Evolutionary conservation across 1,140 invertebrate genomes (phyloP).

Genomic region (Trichoplusia ni): DNA sequence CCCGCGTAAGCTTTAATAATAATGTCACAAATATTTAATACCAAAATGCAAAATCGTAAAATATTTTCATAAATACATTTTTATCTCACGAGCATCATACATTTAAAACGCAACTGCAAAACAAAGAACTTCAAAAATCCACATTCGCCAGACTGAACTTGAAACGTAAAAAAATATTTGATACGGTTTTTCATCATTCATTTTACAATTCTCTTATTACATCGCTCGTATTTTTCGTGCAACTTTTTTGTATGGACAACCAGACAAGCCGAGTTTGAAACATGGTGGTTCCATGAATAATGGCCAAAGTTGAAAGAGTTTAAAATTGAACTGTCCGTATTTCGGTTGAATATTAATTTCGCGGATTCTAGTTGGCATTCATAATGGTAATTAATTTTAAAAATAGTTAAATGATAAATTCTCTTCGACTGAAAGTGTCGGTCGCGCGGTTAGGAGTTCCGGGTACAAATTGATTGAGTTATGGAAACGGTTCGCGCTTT

Average conservation of each 20-base stretch:
- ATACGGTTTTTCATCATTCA: constrained; percentile 20
- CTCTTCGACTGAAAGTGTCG: not conserved
- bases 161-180: not conserved
- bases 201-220: constrained; percentile 30
- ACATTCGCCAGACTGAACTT: not conserved
- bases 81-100: no score
- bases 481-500: not conserved
- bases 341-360: constrained; percentile 57
- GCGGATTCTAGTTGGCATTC: constrained; percentile 47
- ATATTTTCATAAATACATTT: no score
- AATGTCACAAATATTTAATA: no score
- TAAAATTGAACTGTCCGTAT: constrained; percentile 62
- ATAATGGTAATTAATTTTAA: constrained; percentile 43
- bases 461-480: not conserved
- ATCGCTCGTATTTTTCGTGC: constrained; percentile 24
- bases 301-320: constrained; percentile 63
- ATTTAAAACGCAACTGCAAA: not conserved
- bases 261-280: constrained; percentile 51
- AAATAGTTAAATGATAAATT: constrained; percentile 13
- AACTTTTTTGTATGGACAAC: constrained; percentile 52
- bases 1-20: no score
- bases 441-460: not conserved
- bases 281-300: constrained; percentile 55
- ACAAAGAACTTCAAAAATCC: not conserved
- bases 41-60: no score